Evolutionary conservation across 2,888 invertebrate species (phyloP), one percentile per base, ranked within the genome.

Genomic region (Caenorhabditis uteleia): DNA sequence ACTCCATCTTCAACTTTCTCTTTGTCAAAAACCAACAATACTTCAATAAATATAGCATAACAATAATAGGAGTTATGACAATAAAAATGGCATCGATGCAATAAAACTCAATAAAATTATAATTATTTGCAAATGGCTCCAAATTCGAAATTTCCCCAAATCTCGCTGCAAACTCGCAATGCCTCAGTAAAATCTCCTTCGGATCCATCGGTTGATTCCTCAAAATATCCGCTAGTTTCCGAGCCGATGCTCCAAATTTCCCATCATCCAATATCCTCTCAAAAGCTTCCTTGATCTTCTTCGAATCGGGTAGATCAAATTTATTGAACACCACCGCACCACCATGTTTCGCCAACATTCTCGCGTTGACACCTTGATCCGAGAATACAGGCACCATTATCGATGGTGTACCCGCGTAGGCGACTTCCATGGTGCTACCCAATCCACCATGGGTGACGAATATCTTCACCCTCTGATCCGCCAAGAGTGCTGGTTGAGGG

Each of bases 381-480:
- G 45, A 55, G 18, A 61, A 56, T 8, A 61, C 29, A 0, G 61
- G 61, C 3, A 61, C 47, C 57, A 57, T 48, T 18, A 62, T 39
- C n/a, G 62, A 50, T 10, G 62, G 62, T 57, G 57, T 62, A 8
- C 48, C 62, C 2, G 57, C 46, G 26, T 57, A 48, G 10, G 57
- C 62, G 16, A 62, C 10, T 23, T 62, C 62, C 47, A 57, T 53
- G 8, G 50, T 48, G 27, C 57, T 57, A 1, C 57, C 62, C 10
- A 62, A 45, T 44, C 62, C 62, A 2, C 62, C 62, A 34, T 62
- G 62, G 5, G 62, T 57, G 3, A 62, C 44, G 25, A 62, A 62
- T 18, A 62, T 10, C 10, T 51, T 56, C 1, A 62, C 50, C 3
- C 62, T 43, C 10, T 14, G 21, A 31, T 62, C 62, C 20, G 42